A percentile compares a stretch with the other conserved stretches of the same genome.
Conservation (phyloP, 2,888 invertebrate genomes). For the Lydus trimaculatus region DNA sequence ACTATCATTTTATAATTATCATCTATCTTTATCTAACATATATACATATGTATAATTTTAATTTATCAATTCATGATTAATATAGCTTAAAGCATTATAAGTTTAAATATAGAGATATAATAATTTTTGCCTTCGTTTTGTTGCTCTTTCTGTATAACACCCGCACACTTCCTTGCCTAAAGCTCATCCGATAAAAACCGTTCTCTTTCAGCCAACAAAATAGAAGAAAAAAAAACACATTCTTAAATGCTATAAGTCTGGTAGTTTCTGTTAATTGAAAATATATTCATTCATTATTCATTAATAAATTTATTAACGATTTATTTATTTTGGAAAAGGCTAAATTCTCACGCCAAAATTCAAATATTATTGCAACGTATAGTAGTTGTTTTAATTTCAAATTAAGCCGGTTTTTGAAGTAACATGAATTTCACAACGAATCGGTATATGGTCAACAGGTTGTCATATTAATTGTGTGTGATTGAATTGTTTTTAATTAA, state of each 20-base stretch:
- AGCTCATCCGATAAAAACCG: conserved; percentile 19
- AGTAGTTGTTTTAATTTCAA: conserved; percentile 33
- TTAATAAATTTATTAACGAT: conserved; percentile 2
- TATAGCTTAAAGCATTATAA: conserved; percentile 13
- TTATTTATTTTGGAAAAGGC: background rate
- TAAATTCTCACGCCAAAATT: conserved; percentile 37
- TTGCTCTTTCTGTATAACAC: background rate
- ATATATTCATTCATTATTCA: conserved; percentile 16
- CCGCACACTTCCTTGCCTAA: conserved; percentile 21
- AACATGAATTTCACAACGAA: background rate
- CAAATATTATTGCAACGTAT: conserved; percentile 34
- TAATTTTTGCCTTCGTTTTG: conserved; percentile 11
- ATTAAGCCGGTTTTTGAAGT: conserved; percentile 24
- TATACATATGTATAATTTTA: background rate
- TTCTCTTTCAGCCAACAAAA: background rate
- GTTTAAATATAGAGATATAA: conserved; percentile 21
- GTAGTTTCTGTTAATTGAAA: conserved; percentile 26
- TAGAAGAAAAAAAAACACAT: no score
- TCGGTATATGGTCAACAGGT: conserved; percentile 19
- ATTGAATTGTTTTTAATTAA: background rate
- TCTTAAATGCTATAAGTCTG: no score
- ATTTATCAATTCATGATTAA: conserved; percentile 9
- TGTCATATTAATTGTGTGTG: background rate
- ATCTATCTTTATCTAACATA: background rate
- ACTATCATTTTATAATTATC: background rate